phyloP scores from a whole-genome alignment of 2,797 vertebrate species.

The Sorex maritimensis region DNA sequence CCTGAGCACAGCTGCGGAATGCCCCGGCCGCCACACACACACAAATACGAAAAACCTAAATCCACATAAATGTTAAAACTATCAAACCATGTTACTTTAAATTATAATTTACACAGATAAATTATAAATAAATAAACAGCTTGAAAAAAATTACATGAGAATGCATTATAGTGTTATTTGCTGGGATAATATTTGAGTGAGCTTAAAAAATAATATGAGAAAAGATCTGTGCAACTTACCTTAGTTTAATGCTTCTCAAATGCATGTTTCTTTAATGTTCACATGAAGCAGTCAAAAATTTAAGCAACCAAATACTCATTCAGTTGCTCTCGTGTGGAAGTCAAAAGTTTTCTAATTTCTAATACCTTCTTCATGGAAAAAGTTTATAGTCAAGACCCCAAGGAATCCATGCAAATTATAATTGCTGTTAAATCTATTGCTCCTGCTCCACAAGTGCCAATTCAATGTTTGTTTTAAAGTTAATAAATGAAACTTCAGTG shows the following conservation, averaged over 20 bases:
- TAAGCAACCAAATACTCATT: constrained; percentile 17
- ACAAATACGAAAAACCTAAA: no score
- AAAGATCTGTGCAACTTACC: neutral
- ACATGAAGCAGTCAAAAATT: neutral
- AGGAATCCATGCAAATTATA: neutral
- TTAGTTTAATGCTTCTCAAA: neutral
- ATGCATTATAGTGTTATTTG: constrained; percentile 26
- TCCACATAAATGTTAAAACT: no score
- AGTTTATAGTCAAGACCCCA: neutral
- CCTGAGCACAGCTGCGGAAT: no score
- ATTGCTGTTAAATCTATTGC: neutral
- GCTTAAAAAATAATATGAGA: constrained; percentile 18
- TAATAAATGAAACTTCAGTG: neutral
- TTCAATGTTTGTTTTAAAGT: neutral
- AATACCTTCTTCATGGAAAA: neutral
- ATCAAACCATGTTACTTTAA: no score
- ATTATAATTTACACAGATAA: neutral
- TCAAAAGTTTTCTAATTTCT: neutral
- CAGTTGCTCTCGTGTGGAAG: neutral
- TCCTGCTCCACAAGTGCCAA: constrained; percentile 17
- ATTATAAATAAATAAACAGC: constrained; percentile 9
- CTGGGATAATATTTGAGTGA: neutral
- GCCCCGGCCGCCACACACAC: no score
- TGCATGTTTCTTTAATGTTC: neutral
- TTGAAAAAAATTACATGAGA: neutral